These are phyloP conservation scores for Epinotia ramella DNA, from an alignment of 2,888 invertebrate species.

Conservation along the genomic window DNA sequence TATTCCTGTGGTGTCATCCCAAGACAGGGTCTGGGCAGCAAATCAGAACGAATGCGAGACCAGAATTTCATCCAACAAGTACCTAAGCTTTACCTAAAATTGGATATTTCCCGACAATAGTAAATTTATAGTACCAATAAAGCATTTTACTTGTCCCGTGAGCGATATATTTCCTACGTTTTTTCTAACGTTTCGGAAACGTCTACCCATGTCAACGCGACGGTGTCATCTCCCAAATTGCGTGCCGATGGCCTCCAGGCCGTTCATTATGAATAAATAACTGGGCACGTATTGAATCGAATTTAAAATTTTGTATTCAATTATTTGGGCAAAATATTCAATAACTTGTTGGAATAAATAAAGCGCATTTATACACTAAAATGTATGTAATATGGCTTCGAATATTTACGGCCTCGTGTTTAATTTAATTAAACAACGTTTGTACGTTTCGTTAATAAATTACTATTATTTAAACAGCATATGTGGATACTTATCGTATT, in stretches of 20 bases:
- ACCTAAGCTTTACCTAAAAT: not conserved
- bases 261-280: constrained; percentile 54
- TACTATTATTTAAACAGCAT: no score
- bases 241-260: constrained; percentile 53
- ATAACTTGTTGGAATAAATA: not conserved
- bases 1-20: no score
- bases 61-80: no score
- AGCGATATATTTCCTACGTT: constrained; percentile 48
- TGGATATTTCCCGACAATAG: constrained; percentile 12
- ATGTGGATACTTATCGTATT: no score
- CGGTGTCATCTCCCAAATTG: constrained; percentile 55
- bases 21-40: no score
- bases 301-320: constrained; percentile 20
- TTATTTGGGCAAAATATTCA: not conserved
- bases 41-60: no score
- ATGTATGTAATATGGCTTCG: not conserved
- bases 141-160: constrained; percentile 37
- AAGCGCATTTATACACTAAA: not conserved
- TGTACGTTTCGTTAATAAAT: no score
- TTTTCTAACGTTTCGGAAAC: constrained; percentile 58
- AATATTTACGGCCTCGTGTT: no score
- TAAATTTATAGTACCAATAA: constrained; percentile 32
- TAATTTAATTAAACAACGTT: no score
- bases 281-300: constrained; percentile 38
- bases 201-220: constrained; percentile 65